Evolutionary conservation across 2,888 invertebrate species (phyloP).

Genomic region (Biston betularia): DNA sequence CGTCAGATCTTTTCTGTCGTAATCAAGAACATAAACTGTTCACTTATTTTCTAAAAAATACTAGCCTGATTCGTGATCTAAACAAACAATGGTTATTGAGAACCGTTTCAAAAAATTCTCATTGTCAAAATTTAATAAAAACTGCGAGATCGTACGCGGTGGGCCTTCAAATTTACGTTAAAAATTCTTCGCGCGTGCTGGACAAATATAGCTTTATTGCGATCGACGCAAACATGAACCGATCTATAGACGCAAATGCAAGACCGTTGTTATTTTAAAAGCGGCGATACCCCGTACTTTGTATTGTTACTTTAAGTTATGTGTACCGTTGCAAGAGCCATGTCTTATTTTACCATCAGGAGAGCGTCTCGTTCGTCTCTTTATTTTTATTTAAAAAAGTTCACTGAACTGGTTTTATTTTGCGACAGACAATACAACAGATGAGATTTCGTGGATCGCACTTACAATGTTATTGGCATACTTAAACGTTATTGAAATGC

Average conservation of each 20-base stretch:
- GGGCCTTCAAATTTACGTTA: slow-evolving; percentile 57
- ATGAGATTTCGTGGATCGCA: slow-evolving; percentile 71
- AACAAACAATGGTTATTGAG: slow-evolving; percentile 27
- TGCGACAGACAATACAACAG: slow-evolving; percentile 43
- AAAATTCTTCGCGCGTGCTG: slow-evolving; percentile 69
- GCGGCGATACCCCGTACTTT: too few species aligned
- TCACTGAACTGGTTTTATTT: slow-evolving; percentile 10
- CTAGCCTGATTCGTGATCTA: slow-evolving; percentile 3
- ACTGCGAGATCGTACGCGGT: slow-evolving; percentile 43
- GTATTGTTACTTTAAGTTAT: too few species aligned
- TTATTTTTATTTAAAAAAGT: too few species aligned
- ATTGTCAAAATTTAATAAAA: slow-evolving; percentile 64
- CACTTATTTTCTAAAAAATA: background rate
- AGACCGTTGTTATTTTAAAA: background rate
- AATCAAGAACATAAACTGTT: slow-evolving; percentile 2
- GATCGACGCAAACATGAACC: slow-evolving; percentile 37
- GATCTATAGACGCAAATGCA: background rate
- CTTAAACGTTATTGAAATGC: slow-evolving; percentile 66
- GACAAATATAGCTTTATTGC: slow-evolving; percentile 76
- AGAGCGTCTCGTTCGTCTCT: too few species aligned
- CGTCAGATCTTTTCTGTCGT: too few species aligned
- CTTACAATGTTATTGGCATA: slow-evolving; percentile 67
- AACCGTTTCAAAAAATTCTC: slow-evolving; percentile 32
- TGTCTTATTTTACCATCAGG: too few species aligned
- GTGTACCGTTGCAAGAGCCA: too few species aligned